Percentiles rank a stretch among this genome's conserved stretches.
These are phyloP conservation scores for Lepisosteus oculatus DNA, from an alignment of 2,113 vertebrate genomes.

Conservation along the genomic window DNA sequence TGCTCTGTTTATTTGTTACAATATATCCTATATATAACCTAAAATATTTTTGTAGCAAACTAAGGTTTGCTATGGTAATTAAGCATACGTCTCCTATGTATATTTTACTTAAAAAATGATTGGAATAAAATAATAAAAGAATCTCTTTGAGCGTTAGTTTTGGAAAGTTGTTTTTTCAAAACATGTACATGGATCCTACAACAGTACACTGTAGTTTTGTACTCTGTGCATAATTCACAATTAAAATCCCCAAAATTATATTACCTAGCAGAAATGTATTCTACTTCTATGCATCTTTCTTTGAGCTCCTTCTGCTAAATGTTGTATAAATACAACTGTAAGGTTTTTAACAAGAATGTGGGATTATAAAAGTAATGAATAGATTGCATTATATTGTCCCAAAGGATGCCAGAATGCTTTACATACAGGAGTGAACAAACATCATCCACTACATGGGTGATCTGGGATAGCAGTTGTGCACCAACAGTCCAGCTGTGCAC, in stretches of 20 bases:
- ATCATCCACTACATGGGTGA: no score
- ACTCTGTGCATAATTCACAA: neutral
- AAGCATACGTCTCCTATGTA: constrained; percentile 36
- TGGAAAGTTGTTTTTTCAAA: constrained; percentile 1
- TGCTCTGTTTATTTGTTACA: neutral
- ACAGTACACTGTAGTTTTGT: neutral
- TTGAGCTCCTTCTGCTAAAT: no score
- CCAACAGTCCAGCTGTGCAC: no score
- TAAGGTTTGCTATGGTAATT: constrained; percentile 26
- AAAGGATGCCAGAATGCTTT: no score
- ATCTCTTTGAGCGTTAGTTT: constrained; percentile 18
- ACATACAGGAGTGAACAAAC: no score
- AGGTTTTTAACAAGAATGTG: neutral
- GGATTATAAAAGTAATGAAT: neutral
- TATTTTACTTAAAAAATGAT: constrained; percentile 36
- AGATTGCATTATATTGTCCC: no score
- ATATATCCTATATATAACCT: constrained; percentile 48
- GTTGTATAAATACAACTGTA: neutral
- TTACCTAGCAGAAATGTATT: no score
- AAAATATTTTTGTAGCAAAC: constrained; percentile 63
- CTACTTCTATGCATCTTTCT: no score
- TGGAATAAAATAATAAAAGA: constrained; percentile 34
- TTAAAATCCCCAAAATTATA: neutral
- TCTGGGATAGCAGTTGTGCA: no score
- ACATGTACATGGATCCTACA: neutral